Conservation (phyloP, 2,797 vertebrate genomes). For the Sebastolobus altivelis region DNA sequence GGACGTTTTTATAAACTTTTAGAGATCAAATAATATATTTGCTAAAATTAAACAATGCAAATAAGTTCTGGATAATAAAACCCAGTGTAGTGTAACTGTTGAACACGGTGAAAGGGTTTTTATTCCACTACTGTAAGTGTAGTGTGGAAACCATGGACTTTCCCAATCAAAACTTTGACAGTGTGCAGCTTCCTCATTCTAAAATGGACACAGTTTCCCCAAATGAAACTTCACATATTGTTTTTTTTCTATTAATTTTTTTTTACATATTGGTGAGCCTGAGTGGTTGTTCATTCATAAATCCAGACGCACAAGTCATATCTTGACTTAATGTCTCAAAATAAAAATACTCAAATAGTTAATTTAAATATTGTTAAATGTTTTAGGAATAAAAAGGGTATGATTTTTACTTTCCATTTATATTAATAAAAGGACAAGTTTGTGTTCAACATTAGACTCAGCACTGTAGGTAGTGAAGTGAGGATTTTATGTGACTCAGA, state of each 20-base stretch:
- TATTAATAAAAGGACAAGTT: not conserved
- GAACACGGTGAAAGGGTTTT: constrained; percentile 7
- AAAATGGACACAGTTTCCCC: constrained; percentile 3
- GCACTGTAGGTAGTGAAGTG: not conserved
- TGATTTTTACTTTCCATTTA: not conserved
- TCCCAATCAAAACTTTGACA: constrained; percentile 30
- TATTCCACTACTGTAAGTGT: not conserved
- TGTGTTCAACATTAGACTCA: not conserved
- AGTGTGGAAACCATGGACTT: constrained; percentile 4
- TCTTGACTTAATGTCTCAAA: not conserved
- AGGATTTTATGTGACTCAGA: constrained; percentile 15
- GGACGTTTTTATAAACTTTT: not conserved
- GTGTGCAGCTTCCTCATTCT: not conserved
- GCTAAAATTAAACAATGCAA: constrained; percentile 7
- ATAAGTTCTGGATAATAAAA: constrained; percentile 17
- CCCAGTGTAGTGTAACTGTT: not conserved
- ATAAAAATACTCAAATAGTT: not conserved
- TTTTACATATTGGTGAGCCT: not conserved
- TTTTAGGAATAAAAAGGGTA: not conserved
- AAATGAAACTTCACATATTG: not conserved
- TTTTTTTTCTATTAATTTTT: not conserved
- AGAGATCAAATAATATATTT: constrained; percentile 16
- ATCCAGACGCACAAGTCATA: not conserved
- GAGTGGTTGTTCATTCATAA: not conserved
- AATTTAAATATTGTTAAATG: not conserved